A percentile compares a stretch with the other conserved stretches of the same genome.
These are phyloP conservation scores for Pseudococcus jackbeardsleyi DNA, from an alignment of 2,888 invertebrate species.

Conservation along the genomic window DNA sequence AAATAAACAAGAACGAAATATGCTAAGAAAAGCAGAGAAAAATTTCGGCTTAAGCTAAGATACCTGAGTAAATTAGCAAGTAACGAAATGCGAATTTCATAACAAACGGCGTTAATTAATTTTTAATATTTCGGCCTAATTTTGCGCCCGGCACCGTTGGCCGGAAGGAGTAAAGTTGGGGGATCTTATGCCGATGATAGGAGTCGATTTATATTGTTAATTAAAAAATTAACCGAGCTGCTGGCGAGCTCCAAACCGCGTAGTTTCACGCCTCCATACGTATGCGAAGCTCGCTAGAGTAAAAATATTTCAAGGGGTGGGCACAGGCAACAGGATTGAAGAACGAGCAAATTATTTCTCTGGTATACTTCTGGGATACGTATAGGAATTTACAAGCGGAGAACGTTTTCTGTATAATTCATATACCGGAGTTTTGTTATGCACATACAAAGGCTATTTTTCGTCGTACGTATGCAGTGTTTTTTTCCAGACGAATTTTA, in stretches of 20 bases:
- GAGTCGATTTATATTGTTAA: constrained; percentile 43
- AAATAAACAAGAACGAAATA: no score
- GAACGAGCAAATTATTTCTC: constrained; percentile 7
- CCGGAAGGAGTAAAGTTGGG: neutral
- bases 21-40: no score
- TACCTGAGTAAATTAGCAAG: no score
- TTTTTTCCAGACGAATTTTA: neutral
- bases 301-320: neutral
- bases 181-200: constrained; percentile 32
- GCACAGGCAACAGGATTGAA: neutral
- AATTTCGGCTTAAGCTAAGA: neutral
- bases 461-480: neutral
- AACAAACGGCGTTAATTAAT: constrained; percentile 17
- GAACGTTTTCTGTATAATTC: constrained; percentile 12
- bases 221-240: constrained; percentile 21
- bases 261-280: neutral
- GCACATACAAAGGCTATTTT: neutral
- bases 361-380: neutral
- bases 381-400: neutral
- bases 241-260: neutral
- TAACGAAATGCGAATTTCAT: neutral
- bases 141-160: neutral
- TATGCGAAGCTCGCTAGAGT: neutral
- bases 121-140: constrained; percentile 16
- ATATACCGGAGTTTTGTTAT: neutral